Conservation (phyloP, 1,140 invertebrate species). For the Drosophila bocki region DNA sequence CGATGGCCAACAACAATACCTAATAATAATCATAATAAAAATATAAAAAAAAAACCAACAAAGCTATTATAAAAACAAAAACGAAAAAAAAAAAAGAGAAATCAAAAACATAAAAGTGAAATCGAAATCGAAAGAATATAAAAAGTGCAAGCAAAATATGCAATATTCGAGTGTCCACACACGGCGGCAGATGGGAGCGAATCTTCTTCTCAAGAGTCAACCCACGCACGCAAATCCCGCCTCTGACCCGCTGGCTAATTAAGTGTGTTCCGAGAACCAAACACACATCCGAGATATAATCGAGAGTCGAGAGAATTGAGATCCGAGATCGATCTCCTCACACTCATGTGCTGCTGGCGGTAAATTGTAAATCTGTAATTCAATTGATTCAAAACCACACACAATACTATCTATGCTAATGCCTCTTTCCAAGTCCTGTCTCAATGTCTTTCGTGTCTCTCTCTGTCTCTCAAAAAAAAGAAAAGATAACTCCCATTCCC, state of each 20-base stretch:
- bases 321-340: conserved; percentile 16
- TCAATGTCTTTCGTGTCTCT: conserved; percentile 55
- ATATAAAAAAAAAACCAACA: conserved; percentile 49
- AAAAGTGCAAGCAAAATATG: conserved; percentile 48
- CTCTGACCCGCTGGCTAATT: conserved; percentile 33
- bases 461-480: conserved; percentile 30
- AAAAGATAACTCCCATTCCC: conserved; percentile 44
- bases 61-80: conserved; percentile 53
- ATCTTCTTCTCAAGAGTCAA: conserved; percentile 46
- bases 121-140: conserved; percentile 46
- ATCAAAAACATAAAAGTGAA: conserved; percentile 37
- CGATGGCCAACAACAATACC: conserved; percentile 85
- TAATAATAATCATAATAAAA: conserved; percentile 74
- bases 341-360: conserved; percentile 52
- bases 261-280: conserved; percentile 27
- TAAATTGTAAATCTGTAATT: conserved; percentile 51
- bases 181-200: conserved; percentile 33
- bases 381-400: conserved; percentile 43
- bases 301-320: conserved; percentile 27
- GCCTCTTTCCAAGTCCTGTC: conserved; percentile 57
- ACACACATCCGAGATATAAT: conserved; percentile 16
- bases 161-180: conserved; percentile 57
- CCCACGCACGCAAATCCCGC: conserved; percentile 36
- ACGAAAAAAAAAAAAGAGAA: conserved; percentile 40
- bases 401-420: conserved; percentile 53